Evolutionary conservation across 2,888 invertebrate species (phyloP).

Genomic region (Cataglyphis albicans): DNA sequence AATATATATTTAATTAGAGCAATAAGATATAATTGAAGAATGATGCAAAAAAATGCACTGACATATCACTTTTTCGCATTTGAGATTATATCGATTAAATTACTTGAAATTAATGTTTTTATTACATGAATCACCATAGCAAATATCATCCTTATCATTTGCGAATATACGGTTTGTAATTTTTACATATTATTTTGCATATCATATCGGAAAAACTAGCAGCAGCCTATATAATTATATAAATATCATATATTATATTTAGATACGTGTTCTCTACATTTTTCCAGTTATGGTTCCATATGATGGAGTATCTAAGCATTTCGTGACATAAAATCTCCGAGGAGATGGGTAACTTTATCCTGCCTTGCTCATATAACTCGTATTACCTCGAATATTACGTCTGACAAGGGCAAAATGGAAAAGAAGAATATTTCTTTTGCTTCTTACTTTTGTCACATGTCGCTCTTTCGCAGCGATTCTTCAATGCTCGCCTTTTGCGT

Average conservation of each 20-base stretch:
- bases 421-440: slow-evolving; percentile 50
- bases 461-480: slow-evolving; percentile 28
- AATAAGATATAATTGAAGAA: not conserved
- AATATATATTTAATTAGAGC: not conserved
- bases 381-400: slow-evolving; percentile 53
- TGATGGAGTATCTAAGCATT: slow-evolving; percentile 44
- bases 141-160: not conserved
- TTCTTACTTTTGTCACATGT: slow-evolving; percentile 44
- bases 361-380: slow-evolving; percentile 45
- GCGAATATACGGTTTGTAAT: not conserved
- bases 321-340: slow-evolving; percentile 54
- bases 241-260: not conserved
- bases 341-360: slow-evolving; percentile 55
- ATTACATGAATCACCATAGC: not conserved
- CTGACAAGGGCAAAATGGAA: slow-evolving; percentile 49
- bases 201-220: not conserved
- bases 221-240: not conserved
- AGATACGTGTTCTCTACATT: slow-evolving; percentile 37
- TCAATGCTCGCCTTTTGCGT: slow-evolving; percentile 37
- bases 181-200: slow-evolving; percentile 9
- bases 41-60: not conserved
- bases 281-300: slow-evolving; percentile 39
- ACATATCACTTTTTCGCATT: not conserved
- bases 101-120: not conserved
- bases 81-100: not conserved